Base-by-base conservation (phyloP, 2,888 invertebrate genomes). In the Cecidostiba fungosa region DNA sequence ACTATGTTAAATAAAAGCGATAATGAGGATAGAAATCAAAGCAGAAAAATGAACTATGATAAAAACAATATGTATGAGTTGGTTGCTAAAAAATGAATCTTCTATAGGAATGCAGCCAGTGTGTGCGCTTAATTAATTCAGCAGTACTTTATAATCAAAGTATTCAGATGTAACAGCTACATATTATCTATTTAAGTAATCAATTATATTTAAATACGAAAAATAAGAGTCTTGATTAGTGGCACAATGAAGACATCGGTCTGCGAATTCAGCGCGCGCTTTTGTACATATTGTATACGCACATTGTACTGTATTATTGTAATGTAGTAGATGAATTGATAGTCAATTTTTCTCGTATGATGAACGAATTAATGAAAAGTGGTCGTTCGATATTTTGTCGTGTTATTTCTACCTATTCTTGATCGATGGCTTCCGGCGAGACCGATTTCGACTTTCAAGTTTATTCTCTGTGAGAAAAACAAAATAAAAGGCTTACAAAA, bases 241-340 rank as follows among this genome's bases (percentile, higher is more conserved):
- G 43, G 84, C 84, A 86, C 86, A 86, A 86, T 80, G 73, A 86
- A 89, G 88, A 88, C 89, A 90, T 90, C 88, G 87, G 89, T 90
- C 89, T 91, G 89, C 89, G 89, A 91, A 90, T 90, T 89, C 88
- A 90, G 89, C 90, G 90, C 90, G 88, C 89, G 91, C 91, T 91
- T 92, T 92, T 92, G 91, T 92, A 92, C 90, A 91, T 91, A 92
- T 91, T 92, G 91, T 92, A 92, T 91, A 92, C 92, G 91, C 91
- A 92, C 91, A 91, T 91, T 91, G 90, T 92, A 91, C 88, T 89
- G 90, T 91, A 89, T 90, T 88, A 89, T 89, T 90, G 89, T 91
- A 90, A 87, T 86, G 89, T 91, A 91, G 91, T 89, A 90, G 90
- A 89, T 90, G 89, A 90, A 90, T 91, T 85, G 90, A 90, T 90